Base-by-base conservation (phyloP, 2,888 invertebrate genomes). In the Oscheius myriophilus region DNA sequence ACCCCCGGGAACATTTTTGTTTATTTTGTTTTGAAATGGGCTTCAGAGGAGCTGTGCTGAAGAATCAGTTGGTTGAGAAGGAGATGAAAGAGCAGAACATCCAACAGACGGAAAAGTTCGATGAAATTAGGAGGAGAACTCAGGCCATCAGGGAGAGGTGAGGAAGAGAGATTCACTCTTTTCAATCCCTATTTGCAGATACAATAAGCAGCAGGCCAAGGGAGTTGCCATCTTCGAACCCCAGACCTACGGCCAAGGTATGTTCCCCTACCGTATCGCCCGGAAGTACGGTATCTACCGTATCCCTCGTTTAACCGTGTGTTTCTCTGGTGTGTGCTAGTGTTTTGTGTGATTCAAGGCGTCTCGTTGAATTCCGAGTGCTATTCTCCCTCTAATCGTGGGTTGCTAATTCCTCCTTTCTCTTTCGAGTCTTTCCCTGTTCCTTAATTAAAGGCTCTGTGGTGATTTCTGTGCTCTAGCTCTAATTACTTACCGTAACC, bases 121-220 rank as follows among this genome's bases (percentile, higher is more conserved):
- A 93, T 81, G 95, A 96, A 87, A 94, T 98, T 68, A 94, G 94
- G 87, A 91, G 92, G 67, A 96, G 97, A 88, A 97, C 97, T 93
- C 95, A 95, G 86, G 91, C 93, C 80, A 96, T 98, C 65, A 72
- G 86, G 9, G 80, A 81, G 33, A 73, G 82, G 67, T 83, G 73
- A 43, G 69, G 26, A 21, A 14, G 39, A 33, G 21, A 57, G 21
- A 57, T 54, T 54, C 6, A n/a, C 11, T n/a, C 14, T 18, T 21
- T 26, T 7, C 52, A 39, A 9, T 7, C 3, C 7, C 23, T 21
- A 0, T 9, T 66, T 75, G 39, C 61, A 78, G 78, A 62, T 78
- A 83, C 57, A 79, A 81, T 52, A 78, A 81, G 45, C 82, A 81
- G 59, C 70, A 76, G 23, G 72, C 71, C 39, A 59, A 67, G 33